These are phyloP conservation scores for Idaea aversata DNA, from an alignment of 2,888 invertebrate species.

Conservation along the genomic window DNA sequence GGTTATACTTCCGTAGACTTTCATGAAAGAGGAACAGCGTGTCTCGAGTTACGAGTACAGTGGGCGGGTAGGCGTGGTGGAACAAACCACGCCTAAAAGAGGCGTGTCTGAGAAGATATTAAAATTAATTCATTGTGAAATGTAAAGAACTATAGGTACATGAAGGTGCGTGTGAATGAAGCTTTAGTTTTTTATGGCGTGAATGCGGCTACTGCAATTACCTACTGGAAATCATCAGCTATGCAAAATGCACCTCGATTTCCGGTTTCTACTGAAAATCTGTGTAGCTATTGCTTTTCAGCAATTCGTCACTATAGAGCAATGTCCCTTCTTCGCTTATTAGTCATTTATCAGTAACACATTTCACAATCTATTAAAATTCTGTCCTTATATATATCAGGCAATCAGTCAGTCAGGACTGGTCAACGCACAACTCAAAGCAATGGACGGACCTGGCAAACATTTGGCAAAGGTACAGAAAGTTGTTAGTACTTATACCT, in stretches of 20 bases:
- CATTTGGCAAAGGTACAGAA: too few relatives aligned
- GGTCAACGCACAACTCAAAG: too few relatives aligned
- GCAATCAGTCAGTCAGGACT: too few relatives aligned
- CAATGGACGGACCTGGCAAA: too few relatives aligned
- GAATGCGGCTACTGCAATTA: background rate
- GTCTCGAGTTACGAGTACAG: conserved; percentile 43
- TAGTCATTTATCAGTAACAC: too few relatives aligned
- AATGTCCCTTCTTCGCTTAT: too few relatives aligned
- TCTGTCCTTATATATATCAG: too few relatives aligned
- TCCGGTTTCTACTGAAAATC: too few relatives aligned
- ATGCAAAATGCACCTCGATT: background rate
- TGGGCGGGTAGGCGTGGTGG: conserved; percentile 67
- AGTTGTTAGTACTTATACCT: too few relatives aligned
- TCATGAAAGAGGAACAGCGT: conserved; percentile 47
- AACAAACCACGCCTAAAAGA: conserved; percentile 56
- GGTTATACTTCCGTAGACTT: conserved; percentile 51
- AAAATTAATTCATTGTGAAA: conserved; percentile 37
- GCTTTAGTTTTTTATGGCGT: background rate
- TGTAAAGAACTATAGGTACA: conserved; percentile 9
- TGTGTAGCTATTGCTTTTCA: too few relatives aligned
- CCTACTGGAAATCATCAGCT: background rate
- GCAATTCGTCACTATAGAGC: too few relatives aligned
- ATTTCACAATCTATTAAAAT: too few relatives aligned
- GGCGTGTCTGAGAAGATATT: conserved; percentile 55
- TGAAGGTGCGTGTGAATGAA: background rate